Conservation (phyloP, 2,888 invertebrate species). For the Geophilus truncorum region DNA sequence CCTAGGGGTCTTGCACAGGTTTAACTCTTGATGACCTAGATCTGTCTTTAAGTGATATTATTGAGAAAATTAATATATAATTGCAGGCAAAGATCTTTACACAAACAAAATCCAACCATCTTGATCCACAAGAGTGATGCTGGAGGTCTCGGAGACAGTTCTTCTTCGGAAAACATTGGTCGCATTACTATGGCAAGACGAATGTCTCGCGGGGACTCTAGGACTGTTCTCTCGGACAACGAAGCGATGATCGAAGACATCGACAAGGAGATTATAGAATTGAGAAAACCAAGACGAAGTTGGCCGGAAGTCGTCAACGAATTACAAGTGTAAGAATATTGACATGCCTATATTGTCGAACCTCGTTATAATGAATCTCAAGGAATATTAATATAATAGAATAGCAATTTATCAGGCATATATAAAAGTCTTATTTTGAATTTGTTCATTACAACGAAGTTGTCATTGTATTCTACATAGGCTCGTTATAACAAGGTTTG, state of each 20-base stretch:
- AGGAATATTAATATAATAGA: no score
- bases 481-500: no score
- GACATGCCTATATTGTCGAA: no score
- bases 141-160: background rate
- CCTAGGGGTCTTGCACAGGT: no score
- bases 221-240: background rate
- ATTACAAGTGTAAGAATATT: background rate
- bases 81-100: background rate
- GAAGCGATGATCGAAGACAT: background rate
- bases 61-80: background rate
- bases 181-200: background rate
- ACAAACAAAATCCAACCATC: background rate
- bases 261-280: background rate
- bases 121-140: background rate
- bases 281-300: background rate
- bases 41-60: no score
- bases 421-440: no score
- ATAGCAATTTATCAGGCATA: no score
- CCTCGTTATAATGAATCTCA: no score
- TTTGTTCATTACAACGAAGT: no score
- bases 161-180: background rate
- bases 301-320: slow-evolving; percentile 13
- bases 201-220: background rate
- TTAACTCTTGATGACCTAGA: no score
- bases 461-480: no score